Conservation (phyloP, 2,797 vertebrate species). For the Scolopax rusticola region DNA sequence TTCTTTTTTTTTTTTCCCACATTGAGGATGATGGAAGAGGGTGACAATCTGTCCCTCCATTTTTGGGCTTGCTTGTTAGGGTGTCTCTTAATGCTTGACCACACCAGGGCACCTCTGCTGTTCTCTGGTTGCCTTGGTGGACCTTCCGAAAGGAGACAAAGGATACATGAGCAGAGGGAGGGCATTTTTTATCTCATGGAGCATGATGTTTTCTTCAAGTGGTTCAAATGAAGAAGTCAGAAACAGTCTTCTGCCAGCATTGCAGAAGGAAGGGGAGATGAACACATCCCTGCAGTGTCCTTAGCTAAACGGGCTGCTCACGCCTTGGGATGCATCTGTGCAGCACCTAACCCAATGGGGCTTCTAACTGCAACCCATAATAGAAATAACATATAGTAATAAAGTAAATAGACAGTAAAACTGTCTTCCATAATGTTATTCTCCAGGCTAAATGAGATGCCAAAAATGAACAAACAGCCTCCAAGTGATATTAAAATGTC, state of each 20-base stretch:
- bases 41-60: background rate
- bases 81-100: background rate
- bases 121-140: background rate
- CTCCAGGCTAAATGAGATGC: conserved; percentile 53
- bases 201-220: background rate
- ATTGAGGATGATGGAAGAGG: background rate
- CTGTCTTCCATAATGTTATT: conserved; percentile 51
- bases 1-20: background rate
- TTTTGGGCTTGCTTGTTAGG: fast-evolving
- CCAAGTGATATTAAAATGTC: conserved; percentile 52
- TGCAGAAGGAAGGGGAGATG: background rate
- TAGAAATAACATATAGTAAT: conserved; percentile 39
- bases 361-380: background rate
- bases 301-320: background rate
- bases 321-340: conserved; percentile 3
- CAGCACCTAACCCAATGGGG: conserved; percentile 23
- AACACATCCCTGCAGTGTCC: background rate
- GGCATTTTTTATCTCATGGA: background rate
- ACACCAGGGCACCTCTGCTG: background rate
- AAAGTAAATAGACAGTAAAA: conserved; percentile 65
- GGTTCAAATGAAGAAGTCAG: background rate
- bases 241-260: background rate
- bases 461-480: conserved; percentile 50
- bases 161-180: background rate
- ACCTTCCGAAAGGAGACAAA: background rate